Conservation (phyloP, 2,797 vertebrate species). For the Chromobotia macracanthus region DNA sequence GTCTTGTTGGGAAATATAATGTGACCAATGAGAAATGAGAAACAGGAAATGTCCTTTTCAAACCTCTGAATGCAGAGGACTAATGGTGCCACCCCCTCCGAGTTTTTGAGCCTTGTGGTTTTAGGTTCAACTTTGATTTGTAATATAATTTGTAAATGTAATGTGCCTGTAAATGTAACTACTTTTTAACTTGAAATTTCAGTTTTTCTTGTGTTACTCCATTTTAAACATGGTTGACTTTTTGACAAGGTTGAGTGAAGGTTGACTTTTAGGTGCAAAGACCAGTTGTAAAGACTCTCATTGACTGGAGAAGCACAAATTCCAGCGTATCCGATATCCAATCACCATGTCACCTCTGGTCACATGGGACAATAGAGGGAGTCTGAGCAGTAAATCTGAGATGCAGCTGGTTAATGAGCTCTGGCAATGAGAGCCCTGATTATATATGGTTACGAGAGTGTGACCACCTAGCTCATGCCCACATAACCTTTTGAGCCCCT, state of each 20-base stretch:
- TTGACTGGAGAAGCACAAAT: constrained; percentile 32
- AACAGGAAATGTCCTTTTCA: not conserved
- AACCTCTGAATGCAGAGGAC: not conserved
- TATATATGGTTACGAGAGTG: constrained; percentile 46
- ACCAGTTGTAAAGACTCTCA: not conserved
- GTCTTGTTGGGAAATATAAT: not conserved
- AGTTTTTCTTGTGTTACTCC: not conserved
- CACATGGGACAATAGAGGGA: constrained; percentile 39
- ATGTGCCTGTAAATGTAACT: not conserved
- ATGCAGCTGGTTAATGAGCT: constrained; percentile 51
- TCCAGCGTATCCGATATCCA: constrained; percentile 21
- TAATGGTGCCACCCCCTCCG: not conserved
- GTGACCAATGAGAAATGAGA: not conserved
- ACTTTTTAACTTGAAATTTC: no score
- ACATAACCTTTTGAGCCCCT: constrained; percentile 48
- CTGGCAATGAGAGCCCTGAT: constrained; percentile 44
- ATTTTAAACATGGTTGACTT: no score
- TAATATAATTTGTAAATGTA: not conserved
- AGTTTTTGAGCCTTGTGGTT: no score
- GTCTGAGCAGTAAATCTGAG: constrained; percentile 49
- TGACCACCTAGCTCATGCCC: constrained; percentile 34
- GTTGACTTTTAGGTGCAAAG: not conserved
- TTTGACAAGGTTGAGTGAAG: not conserved
- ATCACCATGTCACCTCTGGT: constrained; percentile 23
- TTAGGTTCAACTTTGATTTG: not conserved